Evolutionary conservation across 2,797 vertebrate species (phyloP), one percentile per base, ranked within the genome.

Genomic region (Todus mexicanus): DNA sequence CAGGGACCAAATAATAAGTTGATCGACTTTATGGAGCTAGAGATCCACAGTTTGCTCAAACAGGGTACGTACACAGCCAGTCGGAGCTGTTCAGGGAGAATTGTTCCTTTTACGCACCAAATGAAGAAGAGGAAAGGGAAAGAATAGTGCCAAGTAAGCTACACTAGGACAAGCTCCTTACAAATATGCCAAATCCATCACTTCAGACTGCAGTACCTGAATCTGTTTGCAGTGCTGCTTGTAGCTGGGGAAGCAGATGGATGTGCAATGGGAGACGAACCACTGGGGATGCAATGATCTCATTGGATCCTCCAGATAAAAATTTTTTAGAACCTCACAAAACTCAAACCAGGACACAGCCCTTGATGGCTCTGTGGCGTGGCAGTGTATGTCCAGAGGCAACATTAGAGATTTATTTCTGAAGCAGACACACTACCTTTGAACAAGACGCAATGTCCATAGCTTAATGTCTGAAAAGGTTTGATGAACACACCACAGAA

Each of bases 231-330:
- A 81, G 33, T 15, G 33, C 68, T 54, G 51, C 79, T 35, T 37
- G 33, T 23, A 48, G 60, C 21, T 60, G 75, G 65, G 31, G 54
- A 13, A 87, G 27, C n/a, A 13, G 17, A 35, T 25, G 45, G 26
- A n/a, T 25, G 19, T 16, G 27, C 53, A 76, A 48, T 1, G 2
- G 26, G 15, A 84, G 4, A 11, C 11, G 10, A 75, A 78, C 45
- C 42, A 56, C 21, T 47, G 38, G 42, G 63, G 38, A 78, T 3
- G 3, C 7, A 69, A 47, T 0, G 0, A 71, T 12, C 2, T 0
- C 35, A 21, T 3, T 33, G 59, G 42, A 61, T 45, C 9, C 23
- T 78, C 54, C 64, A 51, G 53, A 38, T 71, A 59, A 77, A 91
- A 27, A 26, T 11, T n/a, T n/a, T n/a, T n/a, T n/a, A n/a, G n/a